Conservation (phyloP, 2,113 vertebrate species). For the Haemorhous mexicanus region DNA sequence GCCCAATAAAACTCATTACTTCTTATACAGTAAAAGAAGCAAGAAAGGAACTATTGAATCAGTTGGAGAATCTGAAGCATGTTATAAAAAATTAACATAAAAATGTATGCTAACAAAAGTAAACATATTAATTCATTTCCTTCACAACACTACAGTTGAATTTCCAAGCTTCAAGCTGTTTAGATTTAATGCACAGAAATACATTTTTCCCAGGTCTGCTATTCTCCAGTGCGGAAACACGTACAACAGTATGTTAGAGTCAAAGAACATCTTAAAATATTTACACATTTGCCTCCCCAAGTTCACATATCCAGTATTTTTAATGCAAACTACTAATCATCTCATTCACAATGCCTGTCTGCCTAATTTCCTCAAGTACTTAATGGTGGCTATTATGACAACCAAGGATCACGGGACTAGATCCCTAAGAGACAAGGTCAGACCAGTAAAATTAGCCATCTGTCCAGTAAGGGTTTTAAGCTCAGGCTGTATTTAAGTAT, state of each 20-base stretch:
- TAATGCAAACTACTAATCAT: neutral
- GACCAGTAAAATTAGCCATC: conserved; percentile 77
- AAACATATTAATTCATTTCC: neutral
- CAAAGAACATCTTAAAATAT: neutral
- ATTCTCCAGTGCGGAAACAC: neutral
- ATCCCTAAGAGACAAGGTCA: conserved; percentile 68
- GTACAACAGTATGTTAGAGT: neutral
- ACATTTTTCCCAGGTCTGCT: neutral
- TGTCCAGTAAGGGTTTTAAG: conserved; percentile 72
- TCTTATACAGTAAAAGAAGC: neutral
- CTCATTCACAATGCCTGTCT: conserved; percentile 44
- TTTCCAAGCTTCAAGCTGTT: neutral
- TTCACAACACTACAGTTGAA: neutral
- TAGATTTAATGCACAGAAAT: neutral
- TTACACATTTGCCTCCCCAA: neutral
- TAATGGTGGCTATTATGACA: conserved; percentile 52
- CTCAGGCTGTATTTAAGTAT: conserved; percentile 71
- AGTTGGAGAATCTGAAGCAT: neutral
- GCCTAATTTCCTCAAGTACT: conserved; percentile 64
- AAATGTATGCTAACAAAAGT: neutral
- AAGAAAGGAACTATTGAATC: neutral
- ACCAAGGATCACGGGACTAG: conserved; percentile 69
- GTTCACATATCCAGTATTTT: neutral
- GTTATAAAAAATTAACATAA: neutral
- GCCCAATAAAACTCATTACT: neutral